Conservation (phyloP, 2,888 invertebrate genomes). For the Dolomedes plantarius region DNA sequence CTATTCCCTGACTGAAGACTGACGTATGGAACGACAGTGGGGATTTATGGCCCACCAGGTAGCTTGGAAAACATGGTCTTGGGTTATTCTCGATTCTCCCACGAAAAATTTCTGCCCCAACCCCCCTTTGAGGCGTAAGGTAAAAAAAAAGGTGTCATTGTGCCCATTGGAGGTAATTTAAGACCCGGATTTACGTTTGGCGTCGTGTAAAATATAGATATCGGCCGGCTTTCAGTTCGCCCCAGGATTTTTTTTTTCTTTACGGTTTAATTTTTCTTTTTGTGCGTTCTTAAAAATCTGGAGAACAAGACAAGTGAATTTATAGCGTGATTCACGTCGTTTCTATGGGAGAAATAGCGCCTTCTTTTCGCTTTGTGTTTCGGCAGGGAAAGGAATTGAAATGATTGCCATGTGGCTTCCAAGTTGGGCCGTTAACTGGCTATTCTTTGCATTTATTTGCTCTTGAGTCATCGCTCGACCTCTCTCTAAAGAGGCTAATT, state of each 20-base stretch:
- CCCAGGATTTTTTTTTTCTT: conserved; percentile 22
- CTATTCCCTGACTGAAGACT: conserved; percentile 29
- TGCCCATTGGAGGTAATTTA: conserved; percentile 63
- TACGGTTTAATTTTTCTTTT: conserved; percentile 39
- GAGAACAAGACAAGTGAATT: conserved; percentile 55
- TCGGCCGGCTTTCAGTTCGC: conserved; percentile 41
- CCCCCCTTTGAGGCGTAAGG: conserved; percentile 11
- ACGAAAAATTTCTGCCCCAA: conserved; percentile 43
- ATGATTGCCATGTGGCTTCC: neutral
- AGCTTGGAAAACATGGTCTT: conserved; percentile 61
- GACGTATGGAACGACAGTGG: conserved; percentile 36
- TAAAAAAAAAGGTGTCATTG: conserved; percentile 61
- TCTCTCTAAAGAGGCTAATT: too few species aligned
- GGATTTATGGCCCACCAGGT: conserved; percentile 68
- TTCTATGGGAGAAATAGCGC: conserved; percentile 59
- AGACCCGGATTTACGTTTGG: conserved; percentile 65
- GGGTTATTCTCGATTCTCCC: conserved; percentile 52
- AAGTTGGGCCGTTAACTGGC: neutral
- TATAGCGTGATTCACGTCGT: conserved; percentile 37
- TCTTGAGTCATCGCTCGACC: neutral
- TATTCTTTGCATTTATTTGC: neutral
- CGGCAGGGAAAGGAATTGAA: neutral
- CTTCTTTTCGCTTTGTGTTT: conserved; percentile 28
- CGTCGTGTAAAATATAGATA: conserved; percentile 66
- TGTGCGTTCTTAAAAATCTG: conserved; percentile 30